Percentiles rank a stretch among this genome's conserved stretches.
Conservation (phyloP, 2,797 vertebrate genomes). For the Liasis olivaceus region DNA sequence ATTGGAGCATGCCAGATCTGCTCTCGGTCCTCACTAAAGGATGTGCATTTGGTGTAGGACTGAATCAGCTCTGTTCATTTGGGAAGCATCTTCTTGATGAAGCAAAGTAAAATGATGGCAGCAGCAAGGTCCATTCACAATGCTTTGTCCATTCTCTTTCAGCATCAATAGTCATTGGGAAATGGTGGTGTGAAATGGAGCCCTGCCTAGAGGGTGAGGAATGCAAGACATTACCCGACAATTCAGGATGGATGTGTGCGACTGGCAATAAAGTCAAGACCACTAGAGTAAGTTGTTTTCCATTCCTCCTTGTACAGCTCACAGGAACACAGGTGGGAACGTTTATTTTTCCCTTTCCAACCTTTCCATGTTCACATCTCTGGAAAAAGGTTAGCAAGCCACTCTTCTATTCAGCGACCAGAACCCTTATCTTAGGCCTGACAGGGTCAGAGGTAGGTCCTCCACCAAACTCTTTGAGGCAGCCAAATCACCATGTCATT, state of each 20-base stretch:
- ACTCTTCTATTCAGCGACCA: background rate
- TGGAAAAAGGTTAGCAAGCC: background rate
- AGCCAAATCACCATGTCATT: background rate
- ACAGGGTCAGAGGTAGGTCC: background rate
- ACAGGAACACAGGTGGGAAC: background rate
- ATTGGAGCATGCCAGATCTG: background rate
- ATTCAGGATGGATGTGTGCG: constrained; percentile 98
- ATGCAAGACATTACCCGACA: constrained; percentile 96
- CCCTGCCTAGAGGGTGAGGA: constrained; percentile 97
- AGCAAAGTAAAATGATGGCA: background rate
- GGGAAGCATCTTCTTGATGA: background rate
- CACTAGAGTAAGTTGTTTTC: constrained; percentile 86
- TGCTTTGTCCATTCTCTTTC: constrained; percentile 33
- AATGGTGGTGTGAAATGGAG: constrained; percentile 99
- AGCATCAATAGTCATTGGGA: constrained; percentile 97
- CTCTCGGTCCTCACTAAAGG: background rate
- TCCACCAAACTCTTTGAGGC: background rate
- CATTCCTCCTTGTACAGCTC: background rate
- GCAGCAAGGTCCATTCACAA: background rate
- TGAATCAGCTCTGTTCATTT: background rate
- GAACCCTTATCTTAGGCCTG: background rate
- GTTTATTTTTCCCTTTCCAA: fast-evolving
- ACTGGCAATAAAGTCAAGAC: constrained; percentile 99
- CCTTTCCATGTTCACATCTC: background rate
- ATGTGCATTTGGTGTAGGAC: background rate